Evolutionary conservation across 2,888 invertebrate species (phyloP).

Genomic region (Eristalis tenax): DNA sequence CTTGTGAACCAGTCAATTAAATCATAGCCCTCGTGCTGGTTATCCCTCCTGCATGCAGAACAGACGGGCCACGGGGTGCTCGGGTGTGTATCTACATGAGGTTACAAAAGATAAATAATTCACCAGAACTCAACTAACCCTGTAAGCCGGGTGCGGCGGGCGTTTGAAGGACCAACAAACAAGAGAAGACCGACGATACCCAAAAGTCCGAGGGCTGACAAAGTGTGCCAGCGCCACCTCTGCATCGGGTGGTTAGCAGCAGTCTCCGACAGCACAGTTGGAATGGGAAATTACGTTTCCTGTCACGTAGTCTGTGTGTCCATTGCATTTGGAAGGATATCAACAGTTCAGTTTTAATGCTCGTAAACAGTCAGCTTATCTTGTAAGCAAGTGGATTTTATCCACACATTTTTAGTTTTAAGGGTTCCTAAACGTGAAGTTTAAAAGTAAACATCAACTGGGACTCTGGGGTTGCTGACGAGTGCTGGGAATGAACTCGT

Average conservation of each 20-base stretch:
- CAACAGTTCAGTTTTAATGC: constrained; percentile 70
- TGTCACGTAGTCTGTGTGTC: constrained; percentile 70
- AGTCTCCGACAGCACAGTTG: constrained; percentile 6
- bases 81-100: constrained; percentile 20
- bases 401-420: constrained; percentile 49
- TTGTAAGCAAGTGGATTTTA: constrained; percentile 64
- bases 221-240: constrained; percentile 27
- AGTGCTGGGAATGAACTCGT: neutral
- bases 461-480: constrained; percentile 15
- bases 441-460: constrained; percentile 39
- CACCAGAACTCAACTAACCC: constrained; percentile 45
- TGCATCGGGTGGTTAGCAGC: neutral
- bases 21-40: constrained; percentile 46
- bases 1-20: constrained; percentile 59
- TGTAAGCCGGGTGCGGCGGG: constrained; percentile 10
- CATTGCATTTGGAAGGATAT: constrained; percentile 68
- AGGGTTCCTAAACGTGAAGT: constrained; percentile 35
- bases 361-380: constrained; percentile 70
- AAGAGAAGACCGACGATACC: neutral
- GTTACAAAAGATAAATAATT: constrained; percentile 64
- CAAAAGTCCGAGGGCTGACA: constrained; percentile 1
- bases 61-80: neutral
- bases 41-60: constrained; percentile 55
- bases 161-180: neutral
- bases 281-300: constrained; percentile 65